Evolutionary conservation across 2,888 invertebrate genomes (phyloP), one percentile per base, ranked within the genome.

Genomic region (Agrotis segetum): DNA sequence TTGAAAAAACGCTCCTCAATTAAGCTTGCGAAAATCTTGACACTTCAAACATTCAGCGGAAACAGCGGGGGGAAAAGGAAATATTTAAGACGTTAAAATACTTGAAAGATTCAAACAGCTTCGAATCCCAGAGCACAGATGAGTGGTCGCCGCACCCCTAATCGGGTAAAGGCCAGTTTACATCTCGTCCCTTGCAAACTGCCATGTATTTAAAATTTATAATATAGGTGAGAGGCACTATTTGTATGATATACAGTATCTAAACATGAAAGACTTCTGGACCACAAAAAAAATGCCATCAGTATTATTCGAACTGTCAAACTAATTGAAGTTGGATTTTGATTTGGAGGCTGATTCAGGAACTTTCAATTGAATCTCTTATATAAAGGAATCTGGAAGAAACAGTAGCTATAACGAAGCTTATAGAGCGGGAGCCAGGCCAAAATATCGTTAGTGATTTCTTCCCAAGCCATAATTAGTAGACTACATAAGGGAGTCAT

Each of bases 151-250:
- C n/a, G n/a, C 56, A 29, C 44, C 60, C 34, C 52, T 73, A 34
- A 65, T 64, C 60, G 7, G 34, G 9, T 78, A 64, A 67, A 77
- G 56, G 61, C 78, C 73, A 67, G 4, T 56, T 77, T 21, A 64
- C 34, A 67, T 73, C 21, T 64, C 19, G 47, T 24, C 17, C 34
- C 19, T 3, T 52, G 24, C 16, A 21, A 40, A 34, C 24, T 34
- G 9, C 46, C 14, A 3, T 66, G 53, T 19, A 34, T 9, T 11
- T 24, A 24, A 3, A 2, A 19, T 0, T 11, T 21, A 24, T n/a
- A 21, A 13, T 14, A 13, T 16, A 29, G 9, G 2, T 47, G 7
- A 16, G n/a, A 40, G 17, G 16, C 16, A 29, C 44, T 52, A 16
- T 5, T 21, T 19, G 0, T 64, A 9, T 29, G 11, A n/a, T 50